Conservation (phyloP, 1,140 invertebrate species). For the Zaprionus capensis region DNA sequence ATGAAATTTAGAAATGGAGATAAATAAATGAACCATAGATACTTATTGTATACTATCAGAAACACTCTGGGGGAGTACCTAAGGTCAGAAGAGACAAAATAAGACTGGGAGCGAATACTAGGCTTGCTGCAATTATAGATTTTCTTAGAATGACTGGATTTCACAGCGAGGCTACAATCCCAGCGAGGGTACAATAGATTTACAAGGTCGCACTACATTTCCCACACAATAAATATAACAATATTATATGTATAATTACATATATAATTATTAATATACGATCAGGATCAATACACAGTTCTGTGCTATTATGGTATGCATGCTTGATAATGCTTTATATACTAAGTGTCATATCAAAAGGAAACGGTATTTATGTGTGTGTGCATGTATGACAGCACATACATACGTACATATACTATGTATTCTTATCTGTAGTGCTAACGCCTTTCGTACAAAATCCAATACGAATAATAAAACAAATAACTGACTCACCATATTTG, state of each 20-base stretch:
- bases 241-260: not conserved
- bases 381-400: not conserved
- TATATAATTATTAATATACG: not conserved
- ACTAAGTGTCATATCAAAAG: slow-evolving; percentile 16
- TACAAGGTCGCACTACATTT: too few species aligned
- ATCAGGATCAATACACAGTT: not conserved
- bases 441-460: slow-evolving; percentile 28
- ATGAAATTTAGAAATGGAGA: not conserved
- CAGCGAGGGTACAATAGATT: too few species aligned
- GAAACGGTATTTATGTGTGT: not conserved
- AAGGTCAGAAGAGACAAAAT: too few species aligned
- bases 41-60: too few species aligned
- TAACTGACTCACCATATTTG: slow-evolving; percentile 94
- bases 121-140: too few species aligned
- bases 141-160: too few species aligned
- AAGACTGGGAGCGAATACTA: too few species aligned
- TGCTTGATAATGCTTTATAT: not conserved
- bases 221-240: too few species aligned
- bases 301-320: not conserved
- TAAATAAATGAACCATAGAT: slow-evolving; percentile 3
- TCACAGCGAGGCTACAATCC: too few species aligned
- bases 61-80: too few species aligned
- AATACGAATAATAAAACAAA: slow-evolving; percentile 6
- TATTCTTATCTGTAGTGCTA: slow-evolving; percentile 19
- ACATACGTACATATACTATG: not conserved